These are phyloP conservation scores for Lithobius niger DNA, from an alignment of 1,140 invertebrate species.

Conservation along the genomic window DNA sequence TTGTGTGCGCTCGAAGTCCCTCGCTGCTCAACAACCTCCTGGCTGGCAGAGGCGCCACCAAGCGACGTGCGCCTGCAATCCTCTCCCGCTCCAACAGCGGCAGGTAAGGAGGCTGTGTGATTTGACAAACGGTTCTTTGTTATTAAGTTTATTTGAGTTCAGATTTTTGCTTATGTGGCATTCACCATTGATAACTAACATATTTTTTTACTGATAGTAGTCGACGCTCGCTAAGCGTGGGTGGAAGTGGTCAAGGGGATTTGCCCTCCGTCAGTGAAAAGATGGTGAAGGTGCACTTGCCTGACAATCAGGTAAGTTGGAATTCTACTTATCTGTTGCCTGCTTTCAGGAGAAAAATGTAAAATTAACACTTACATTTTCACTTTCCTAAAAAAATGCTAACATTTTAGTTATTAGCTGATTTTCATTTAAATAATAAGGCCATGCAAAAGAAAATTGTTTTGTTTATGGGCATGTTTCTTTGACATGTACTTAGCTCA, in stretches of 20 bases:
- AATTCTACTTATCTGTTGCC: not conserved
- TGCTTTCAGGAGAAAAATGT: not conserved
- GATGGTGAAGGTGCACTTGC: slow-evolving; percentile 72
- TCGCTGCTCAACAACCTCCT: slow-evolving; percentile 82
- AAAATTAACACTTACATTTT: not conserved
- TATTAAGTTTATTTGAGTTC: slow-evolving; percentile 26
- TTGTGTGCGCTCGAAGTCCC: slow-evolving; percentile 87
- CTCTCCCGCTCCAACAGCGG: slow-evolving; percentile 74
- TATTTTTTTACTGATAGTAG: no score
- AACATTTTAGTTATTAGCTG: no score
- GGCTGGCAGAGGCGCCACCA: slow-evolving; percentile 75
- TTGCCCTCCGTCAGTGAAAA: slow-evolving; percentile 52
- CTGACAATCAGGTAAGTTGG: slow-evolving; percentile 58
- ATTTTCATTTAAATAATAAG: no score
- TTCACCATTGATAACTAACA: slow-evolving; percentile 40
- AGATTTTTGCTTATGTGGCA: slow-evolving; percentile 53
- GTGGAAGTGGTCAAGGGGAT: slow-evolving; percentile 58
- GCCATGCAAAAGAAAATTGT: no score
- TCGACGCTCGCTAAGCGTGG: slow-evolving; percentile 29
- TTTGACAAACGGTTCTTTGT: no score
- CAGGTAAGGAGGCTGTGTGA: no score
- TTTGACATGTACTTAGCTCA: no score
- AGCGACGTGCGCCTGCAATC: slow-evolving; percentile 51
- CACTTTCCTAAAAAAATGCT: not conserved
- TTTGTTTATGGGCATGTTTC: no score